Base-by-base conservation (phyloP, 2,113 vertebrate species). In the Alectura lathami region DNA sequence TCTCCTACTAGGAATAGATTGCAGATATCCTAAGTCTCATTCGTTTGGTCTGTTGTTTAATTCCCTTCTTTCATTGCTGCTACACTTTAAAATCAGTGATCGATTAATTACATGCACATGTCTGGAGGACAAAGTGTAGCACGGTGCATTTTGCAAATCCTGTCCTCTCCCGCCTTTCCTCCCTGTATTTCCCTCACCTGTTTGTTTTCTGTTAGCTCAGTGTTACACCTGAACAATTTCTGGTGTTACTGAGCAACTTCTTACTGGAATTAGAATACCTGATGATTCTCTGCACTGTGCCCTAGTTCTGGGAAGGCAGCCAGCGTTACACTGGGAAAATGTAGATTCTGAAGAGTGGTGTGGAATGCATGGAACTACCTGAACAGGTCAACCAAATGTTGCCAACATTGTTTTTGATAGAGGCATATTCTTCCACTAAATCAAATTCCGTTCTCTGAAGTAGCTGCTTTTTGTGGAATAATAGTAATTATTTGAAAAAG, bases 41-140 rank as follows among this genome's bases (percentile, higher is more conserved):
- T 82, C 60, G 90, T 64, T 40, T 43, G 36, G 14, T 38, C 18
- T 68, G n/a, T 60, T 83, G 12, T 36, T 92, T 76, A 91, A 64
- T 91, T 84, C n/a, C 50, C 34, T 47, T 54, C 62, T 89, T 89
- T 82, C 45, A 73, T 89, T 63, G n/a, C 20, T 42, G 17, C 30
- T 87, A 53, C 78, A 66, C 74, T 93, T 91, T 38, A 84, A 17
- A 63, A 66, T 69, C 86, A 84, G 27, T 62, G 84, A 80, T 78
- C 70, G 76, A 92, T 91, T 48, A 82, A 89, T 83, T 89, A 47
- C 0, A 9, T 47, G 66, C 79, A 76, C 62, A 4, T 26, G 53
- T 87, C 82, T 82, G 53, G 92, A 82, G 92, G 72, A 82, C 86
- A 76, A 57, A 92, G n/a, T 62, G 57, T 72, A 73, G 77, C 45